Evolutionary conservation across 2,888 invertebrate species (phyloP), one percentile per base, ranked within the genome.

Genomic region (Platycheirus rosarum): DNA sequence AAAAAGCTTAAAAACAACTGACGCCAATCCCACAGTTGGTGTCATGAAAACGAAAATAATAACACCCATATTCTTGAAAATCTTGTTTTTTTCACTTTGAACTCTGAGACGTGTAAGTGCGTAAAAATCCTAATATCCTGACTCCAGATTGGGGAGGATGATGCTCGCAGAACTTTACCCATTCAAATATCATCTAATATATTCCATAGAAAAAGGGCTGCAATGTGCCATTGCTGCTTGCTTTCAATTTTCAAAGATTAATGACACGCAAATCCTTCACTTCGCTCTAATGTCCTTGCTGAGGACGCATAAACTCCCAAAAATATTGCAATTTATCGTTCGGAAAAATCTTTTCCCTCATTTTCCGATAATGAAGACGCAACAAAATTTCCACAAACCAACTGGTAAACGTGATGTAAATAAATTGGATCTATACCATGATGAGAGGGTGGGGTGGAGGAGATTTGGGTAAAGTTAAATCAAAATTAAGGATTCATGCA

Each of bases 321-420:
- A 69, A 69, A 79, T 68, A 79, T 79, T 79, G 74, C 74, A 74
- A 69, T 79, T 79, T 79, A 79, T 79, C 74, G 68, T 74, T 74
- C 69, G 74, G 63, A 79, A 57, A 57, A 79, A 69, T 74, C 74
- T 69, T 35, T 46, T 62, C n/a, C 32, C 57, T 26, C 18, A 40
- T 23, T 23, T 23, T 16, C 13, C 13, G 37, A 70, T 55, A 65
- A 79, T 75, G 69, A 75, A 79, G 75, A 75, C 69, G 65, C 69
- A 55, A 71, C 57, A 66, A 42, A 65, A 70, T 76, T 46, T 63
- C 46, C 26, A 32, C 49, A 16, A 11, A 13, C 20, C 49, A 11
- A 13, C 20, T 42, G 23, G 35, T 37, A 35, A 55, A 78, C 77
- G 77, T 78, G 66, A 46, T 60, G 69, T 55, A 70, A 57, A 57